Percentiles rank a stretch among this genome's conserved stretches.
phyloP scores from a whole-genome alignment of 2,888 invertebrate genomes.

The Pterobdella sp. region DNA sequence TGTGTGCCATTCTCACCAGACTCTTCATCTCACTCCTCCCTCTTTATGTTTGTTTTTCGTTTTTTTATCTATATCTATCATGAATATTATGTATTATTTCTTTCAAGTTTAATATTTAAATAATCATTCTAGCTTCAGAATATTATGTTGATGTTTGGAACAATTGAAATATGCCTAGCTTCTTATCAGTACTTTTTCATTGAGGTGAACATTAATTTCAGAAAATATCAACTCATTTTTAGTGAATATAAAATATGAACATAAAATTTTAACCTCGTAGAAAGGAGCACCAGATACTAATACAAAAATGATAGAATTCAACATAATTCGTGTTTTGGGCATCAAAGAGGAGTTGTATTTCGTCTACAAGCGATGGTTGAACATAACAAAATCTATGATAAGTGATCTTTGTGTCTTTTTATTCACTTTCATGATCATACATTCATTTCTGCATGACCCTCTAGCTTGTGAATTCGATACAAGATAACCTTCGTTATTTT shows the following conservation, averaged over 20 bases:
- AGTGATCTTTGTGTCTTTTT: constrained; percentile 11
- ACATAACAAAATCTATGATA: too few relatives aligned
- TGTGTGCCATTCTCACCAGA: background rate
- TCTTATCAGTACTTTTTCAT: background rate
- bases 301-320: background rate
- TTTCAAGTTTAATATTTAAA: background rate
- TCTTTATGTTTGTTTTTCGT: background rate
- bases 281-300: background rate
- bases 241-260: background rate
- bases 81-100: background rate
- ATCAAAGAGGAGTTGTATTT: background rate
- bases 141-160: background rate
- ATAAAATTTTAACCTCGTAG: background rate
- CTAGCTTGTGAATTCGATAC: constrained; percentile 3
- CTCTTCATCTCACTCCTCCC: constrained; percentile 10
- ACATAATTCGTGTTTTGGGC: background rate
- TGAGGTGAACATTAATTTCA: background rate
- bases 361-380: background rate
- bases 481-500: background rate
- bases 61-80: background rate
- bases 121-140: background rate
- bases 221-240: background rate
- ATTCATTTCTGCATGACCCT: background rate
- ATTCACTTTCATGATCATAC: background rate
- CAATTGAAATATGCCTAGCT: background rate